Conservation (phyloP, 1,140 invertebrate species). For the Cephus cinctus region DNA sequence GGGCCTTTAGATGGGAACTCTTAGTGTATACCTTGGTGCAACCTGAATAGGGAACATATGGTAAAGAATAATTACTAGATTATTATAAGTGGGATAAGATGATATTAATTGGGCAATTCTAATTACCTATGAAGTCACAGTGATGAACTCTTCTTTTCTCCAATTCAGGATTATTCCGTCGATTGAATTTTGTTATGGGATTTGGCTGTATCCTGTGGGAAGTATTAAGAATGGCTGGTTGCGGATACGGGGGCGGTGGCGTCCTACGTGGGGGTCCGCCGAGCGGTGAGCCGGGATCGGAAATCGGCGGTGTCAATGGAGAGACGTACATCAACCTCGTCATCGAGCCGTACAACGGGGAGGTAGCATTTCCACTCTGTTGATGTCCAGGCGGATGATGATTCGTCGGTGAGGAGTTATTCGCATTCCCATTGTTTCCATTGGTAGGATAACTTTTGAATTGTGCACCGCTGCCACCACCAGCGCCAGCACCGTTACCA, state of each 20-base stretch:
- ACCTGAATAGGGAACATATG: constrained; percentile 63
- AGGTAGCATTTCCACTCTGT: constrained; percentile 41
- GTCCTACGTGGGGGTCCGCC: constrained; percentile 59
- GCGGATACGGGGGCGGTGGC: constrained; percentile 64
- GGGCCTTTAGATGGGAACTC: constrained; percentile 97
- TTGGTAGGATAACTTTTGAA: too few species aligned
- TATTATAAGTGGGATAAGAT: not conserved
- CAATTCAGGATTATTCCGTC: constrained; percentile 93
- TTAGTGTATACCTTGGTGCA: constrained; percentile 99
- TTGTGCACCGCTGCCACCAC: constrained; percentile 38
- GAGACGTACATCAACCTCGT: constrained; percentile 72
- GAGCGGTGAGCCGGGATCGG: constrained; percentile 78
- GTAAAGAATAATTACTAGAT: not conserved
- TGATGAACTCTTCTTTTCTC: constrained; percentile 93
- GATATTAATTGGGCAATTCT: too few species aligned
- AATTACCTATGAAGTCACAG: constrained; percentile 90
- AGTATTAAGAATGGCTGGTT: constrained; percentile 47
- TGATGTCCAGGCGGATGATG: constrained; percentile 50
- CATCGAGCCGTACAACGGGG: constrained; percentile 51
- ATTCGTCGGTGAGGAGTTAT: constrained; percentile 24
- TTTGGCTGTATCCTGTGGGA: constrained; percentile 50
- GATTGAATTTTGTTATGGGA: constrained; percentile 73
- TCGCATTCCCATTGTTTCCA: constrained; percentile 23
- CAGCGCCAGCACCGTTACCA: constrained; percentile 24
- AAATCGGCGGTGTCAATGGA: constrained; percentile 78